These are phyloP conservation scores for Micromussa lordhowensis DNA, from an alignment of 92 coral and sea anemone genomes.

Conservation along the genomic window DNA sequence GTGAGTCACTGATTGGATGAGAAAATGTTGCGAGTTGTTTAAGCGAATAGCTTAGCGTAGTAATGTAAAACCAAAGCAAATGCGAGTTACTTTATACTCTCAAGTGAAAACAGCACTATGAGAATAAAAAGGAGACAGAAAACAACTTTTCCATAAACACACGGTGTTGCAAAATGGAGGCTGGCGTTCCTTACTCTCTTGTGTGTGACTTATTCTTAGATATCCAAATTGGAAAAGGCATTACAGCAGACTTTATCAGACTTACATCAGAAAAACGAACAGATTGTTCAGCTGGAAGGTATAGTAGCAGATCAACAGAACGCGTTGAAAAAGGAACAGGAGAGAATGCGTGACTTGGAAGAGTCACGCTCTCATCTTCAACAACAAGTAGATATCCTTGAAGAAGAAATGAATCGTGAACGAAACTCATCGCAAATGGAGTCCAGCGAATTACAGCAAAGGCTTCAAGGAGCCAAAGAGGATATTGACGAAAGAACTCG, in stretches of 20 bases:
- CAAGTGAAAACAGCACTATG: no score
- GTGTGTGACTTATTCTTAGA: conserved; percentile 43
- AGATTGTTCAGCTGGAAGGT: conserved; percentile 76
- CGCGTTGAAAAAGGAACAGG: conserved; percentile 78
- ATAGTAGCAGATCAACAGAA: conserved; percentile 82
- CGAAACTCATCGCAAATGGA: conserved; percentile 80
- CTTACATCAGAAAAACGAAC: conserved; percentile 77
- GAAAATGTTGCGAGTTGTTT: no score
- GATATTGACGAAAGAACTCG: conserved; percentile 85
- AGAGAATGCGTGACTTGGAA: conserved; percentile 80
- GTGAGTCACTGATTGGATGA: no score
- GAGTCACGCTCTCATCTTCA: conserved; percentile 81
- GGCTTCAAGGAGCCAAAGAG: conserved; percentile 75
- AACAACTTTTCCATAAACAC: background rate
- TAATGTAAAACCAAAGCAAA: no score
- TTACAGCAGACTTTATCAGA: conserved; percentile 75
- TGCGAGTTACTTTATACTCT: no score
- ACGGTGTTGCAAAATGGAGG: background rate
- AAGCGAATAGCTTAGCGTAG: no score
- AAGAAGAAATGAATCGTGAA: conserved; percentile 87
- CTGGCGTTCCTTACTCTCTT: background rate
- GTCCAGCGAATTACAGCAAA: conserved; percentile 71
- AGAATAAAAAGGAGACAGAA: background rate
- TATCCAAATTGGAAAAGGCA: conserved; percentile 77
- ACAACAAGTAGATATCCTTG: conserved; percentile 85